A percentile compares a stretch with the other conserved stretches of the same genome.
These are phyloP conservation scores for Poeciliopsis occidentalis DNA, from an alignment of 2,113 vertebrate genomes.

Conservation along the genomic window DNA sequence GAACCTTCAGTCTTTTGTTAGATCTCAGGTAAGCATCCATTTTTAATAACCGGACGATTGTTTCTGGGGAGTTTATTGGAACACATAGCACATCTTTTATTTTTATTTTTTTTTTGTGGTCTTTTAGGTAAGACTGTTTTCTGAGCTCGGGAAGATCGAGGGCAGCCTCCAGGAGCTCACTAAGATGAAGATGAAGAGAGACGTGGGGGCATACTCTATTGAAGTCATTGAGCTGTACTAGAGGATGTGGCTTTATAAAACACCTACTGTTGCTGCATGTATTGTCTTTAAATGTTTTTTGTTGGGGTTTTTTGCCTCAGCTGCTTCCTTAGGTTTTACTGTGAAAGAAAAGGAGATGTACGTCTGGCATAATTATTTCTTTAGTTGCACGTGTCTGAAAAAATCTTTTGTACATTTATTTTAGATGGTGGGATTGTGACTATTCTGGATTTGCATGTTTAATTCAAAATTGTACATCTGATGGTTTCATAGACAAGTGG, in stretches of 20 bases:
- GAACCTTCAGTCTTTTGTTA: slow-evolving; percentile 87
- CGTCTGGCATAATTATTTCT: neutral
- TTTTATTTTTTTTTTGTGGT: neutral
- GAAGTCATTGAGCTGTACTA: slow-evolving; percentile 93
- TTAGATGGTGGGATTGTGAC: neutral
- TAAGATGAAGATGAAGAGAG: slow-evolving; percentile 77
- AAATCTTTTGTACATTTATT: slow-evolving; percentile 24
- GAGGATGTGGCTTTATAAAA: slow-evolving; percentile 38
- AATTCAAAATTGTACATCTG: neutral
- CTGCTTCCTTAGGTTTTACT: neutral
- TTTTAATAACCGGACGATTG: neutral
- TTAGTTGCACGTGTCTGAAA: neutral
- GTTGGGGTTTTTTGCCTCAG: neutral
- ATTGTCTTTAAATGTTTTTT: neutral
- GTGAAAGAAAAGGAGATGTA: neutral
- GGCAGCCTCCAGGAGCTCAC: slow-evolving; percentile 86
- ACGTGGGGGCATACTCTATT: slow-evolving; percentile 87
- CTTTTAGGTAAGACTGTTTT: slow-evolving; percentile 86
- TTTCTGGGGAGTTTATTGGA: neutral
- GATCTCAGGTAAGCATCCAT: slow-evolving; percentile 83
- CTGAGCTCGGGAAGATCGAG: slow-evolving; percentile 93
- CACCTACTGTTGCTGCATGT: neutral
- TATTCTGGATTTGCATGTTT: slow-evolving; percentile 1
- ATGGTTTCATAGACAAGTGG: slow-evolving; percentile 1
- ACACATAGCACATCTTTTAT: neutral